Evolutionary conservation across 2,113 vertebrate genomes (phyloP), one percentile per base, ranked within the genome.

Genomic region (Paratilapia polleni): DNA sequence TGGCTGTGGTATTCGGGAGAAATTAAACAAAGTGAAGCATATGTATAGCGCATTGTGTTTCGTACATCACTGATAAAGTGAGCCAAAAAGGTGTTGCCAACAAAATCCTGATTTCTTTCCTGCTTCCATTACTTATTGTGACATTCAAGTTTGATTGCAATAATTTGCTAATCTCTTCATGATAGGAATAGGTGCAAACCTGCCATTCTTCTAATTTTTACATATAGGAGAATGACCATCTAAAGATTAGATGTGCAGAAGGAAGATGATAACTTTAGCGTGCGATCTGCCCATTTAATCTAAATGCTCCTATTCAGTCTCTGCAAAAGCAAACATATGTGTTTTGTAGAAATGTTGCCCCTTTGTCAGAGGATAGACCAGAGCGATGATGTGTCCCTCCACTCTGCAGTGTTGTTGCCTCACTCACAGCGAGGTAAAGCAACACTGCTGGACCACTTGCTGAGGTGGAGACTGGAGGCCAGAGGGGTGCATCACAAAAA

Each of bases 381-480:
- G 61, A 22, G 78, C 31, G 77, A 61, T 77, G 86, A 66, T 38
- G 80, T 84, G 81, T 89, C 60, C 26, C 66, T 88, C 58, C 88
- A 64, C 86, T 80, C 86, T 85, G 86, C 73, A 63, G 90, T 58
- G 24, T 8, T 80, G 9, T 81, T 81, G 74, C 60, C 70, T 88
- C 60, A 10, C 84, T 84, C 85, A 26, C 87, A 90, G 88, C 5
- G 15, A 85, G 84, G 84, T 81, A 85, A 80, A 85, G 77, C 86
- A 84, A 60, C 89, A 76, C 86, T 59, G 74, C 77, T 82, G 87
- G 77, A 73, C 84, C 62, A 1, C 84, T 82, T 60, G 86, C 86
- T 85, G 89, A 82, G 85, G 77, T 86, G 80, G 75, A 76, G 64
- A 82, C 86, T 73, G 84, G 74, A 68, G 80, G 80, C 77, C 86